Evolutionary conservation across 2,888 invertebrate species (phyloP).

Genomic region (Protodeltote pygarga): DNA sequence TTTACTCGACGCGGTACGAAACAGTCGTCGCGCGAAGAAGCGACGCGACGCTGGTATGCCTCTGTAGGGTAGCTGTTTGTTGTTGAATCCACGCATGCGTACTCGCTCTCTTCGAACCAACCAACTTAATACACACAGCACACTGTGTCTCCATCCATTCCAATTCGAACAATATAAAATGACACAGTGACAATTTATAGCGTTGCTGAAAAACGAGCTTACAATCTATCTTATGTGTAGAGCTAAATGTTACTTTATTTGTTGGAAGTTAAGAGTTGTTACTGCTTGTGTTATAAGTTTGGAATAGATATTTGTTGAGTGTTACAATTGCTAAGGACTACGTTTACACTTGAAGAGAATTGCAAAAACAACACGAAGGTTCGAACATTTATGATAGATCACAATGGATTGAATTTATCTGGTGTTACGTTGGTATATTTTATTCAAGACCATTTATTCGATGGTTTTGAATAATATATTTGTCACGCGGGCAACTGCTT

Average conservation of each 20-base stretch:
- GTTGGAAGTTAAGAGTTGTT: background rate
- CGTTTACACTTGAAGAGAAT: slow-evolving; percentile 19
- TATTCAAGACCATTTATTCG: background rate
- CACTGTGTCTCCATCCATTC: slow-evolving; percentile 30
- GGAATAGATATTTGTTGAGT: slow-evolving; percentile 2
- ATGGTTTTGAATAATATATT: background rate
- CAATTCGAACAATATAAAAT: slow-evolving; percentile 27
- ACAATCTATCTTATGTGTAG: background rate
- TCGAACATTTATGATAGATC: slow-evolving; percentile 8
- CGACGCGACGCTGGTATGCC: slow-evolving; percentile 44
- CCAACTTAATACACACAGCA: slow-evolving; percentile 18
- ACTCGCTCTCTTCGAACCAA: slow-evolving; percentile 16
- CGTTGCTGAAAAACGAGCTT: slow-evolving; percentile 33
- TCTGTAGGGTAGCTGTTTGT: slow-evolving; percentile 24
- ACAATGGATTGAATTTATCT: background rate
- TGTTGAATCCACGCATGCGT: slow-evolving; percentile 43
- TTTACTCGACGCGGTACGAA: slow-evolving; percentile 10
- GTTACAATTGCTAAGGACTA: slow-evolving; percentile 19
- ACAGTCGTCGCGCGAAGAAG: slow-evolving; percentile 12
- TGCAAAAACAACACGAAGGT: slow-evolving; percentile 17
- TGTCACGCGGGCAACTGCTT: background rate
- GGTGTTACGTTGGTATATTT: background rate
- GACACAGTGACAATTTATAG: slow-evolving; percentile 31
- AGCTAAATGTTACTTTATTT: slow-evolving; percentile 16
- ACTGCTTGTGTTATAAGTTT: background rate